These are phyloP conservation scores for Gopherus flavomarginatus DNA, from an alignment of 2,113 vertebrate genomes.

Conservation along the genomic window DNA sequence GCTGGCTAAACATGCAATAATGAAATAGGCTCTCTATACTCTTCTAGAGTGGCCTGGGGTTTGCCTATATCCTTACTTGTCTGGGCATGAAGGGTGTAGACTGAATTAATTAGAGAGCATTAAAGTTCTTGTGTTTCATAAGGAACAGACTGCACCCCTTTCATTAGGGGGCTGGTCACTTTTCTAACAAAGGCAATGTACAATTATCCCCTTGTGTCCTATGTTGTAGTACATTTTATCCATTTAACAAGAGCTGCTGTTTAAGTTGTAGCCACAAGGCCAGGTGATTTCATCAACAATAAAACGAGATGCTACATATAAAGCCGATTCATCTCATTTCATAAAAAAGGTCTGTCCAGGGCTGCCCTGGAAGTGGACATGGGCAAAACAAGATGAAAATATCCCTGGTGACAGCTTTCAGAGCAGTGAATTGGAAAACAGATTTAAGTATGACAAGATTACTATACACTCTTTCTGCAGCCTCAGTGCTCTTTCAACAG, in stretches of 20 bases:
- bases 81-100: background rate
- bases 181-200: background rate
- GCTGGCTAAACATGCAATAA: background rate
- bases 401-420: conserved; percentile 34
- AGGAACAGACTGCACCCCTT: background rate
- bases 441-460: conserved; percentile 50
- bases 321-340: conserved; percentile 34
- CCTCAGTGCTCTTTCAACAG: conserved; percentile 21
- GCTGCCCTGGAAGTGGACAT: conserved; percentile 41
- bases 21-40: background rate
- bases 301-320: conserved; percentile 51
- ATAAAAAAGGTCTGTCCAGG: conserved; percentile 39
- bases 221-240: conserved; percentile 25
- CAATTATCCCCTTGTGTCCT: background rate
- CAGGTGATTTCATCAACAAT: conserved; percentile 39
- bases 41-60: fast-evolving
- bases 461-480: conserved; percentile 26
- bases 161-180: background rate
- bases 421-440: conserved; percentile 41
- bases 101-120: background rate
- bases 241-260: conserved; percentile 19
- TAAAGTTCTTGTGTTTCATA: background rate
- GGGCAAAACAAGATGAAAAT: conserved; percentile 61
- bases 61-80: background rate
- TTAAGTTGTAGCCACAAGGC: conserved; percentile 31